Conservation (phyloP, 2,113 vertebrate species). For the Parus major region DNA sequence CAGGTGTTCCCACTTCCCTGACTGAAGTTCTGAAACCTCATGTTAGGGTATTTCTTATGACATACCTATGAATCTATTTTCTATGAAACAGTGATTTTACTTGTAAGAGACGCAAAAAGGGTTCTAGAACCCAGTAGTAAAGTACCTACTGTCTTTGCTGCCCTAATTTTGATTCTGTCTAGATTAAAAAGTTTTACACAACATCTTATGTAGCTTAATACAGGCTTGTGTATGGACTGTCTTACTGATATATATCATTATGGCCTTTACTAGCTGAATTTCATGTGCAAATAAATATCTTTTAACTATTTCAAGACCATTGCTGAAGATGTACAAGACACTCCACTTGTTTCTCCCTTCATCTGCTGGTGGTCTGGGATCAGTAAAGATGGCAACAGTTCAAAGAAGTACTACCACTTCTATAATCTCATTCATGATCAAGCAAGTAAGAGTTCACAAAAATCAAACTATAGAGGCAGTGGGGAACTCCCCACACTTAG, state of each 20-base stretch:
- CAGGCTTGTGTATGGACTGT: neutral
- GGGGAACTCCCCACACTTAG: neutral
- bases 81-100: neutral
- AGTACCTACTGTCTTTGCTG: neutral
- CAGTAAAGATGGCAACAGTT: neutral
- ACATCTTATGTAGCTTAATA: neutral
- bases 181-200: neutral
- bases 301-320: neutral
- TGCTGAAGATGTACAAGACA: neutral
- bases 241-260: neutral
- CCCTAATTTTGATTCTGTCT: neutral
- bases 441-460: neutral
- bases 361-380: neutral
- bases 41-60: accelerated
- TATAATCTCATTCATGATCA: neutral
- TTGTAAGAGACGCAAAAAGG: neutral
- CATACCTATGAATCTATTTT: neutral
- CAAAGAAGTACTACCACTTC: neutral
- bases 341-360: neutral
- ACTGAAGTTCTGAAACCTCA: neutral
- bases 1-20: neutral
- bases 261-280: neutral
- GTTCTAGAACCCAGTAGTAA: neutral
- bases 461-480: neutral
- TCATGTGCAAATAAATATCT: neutral